These are phyloP conservation scores for Microchrysa polita DNA, from an alignment of 2,888 invertebrate genomes.

Conservation along the genomic window DNA sequence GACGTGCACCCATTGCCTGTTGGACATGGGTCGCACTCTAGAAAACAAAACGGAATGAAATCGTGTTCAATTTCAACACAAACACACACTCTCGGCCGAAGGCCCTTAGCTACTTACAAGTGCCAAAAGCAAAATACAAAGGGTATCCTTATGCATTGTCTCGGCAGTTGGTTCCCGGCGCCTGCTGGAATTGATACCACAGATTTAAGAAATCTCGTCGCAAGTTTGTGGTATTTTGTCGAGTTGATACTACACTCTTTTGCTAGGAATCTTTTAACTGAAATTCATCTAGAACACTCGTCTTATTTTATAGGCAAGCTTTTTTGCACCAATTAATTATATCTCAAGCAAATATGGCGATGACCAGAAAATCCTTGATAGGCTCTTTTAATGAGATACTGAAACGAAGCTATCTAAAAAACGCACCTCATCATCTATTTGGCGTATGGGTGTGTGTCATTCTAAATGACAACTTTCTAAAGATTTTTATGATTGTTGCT, in stretches of 20 bases:
- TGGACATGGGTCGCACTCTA: neutral
- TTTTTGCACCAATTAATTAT: constrained; percentile 27
- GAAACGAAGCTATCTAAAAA: neutral
- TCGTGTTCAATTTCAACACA: neutral
- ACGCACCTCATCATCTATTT: too few species aligned
- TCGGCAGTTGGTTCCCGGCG: neutral
- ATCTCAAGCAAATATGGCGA: constrained; percentile 11
- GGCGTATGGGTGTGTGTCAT: too few species aligned
- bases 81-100: neutral
- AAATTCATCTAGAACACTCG: constrained; percentile 32
- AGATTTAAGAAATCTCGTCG: neutral
- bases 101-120: constrained; percentile 16
- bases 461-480: too few species aligned
- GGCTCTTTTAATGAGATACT: constrained; percentile 11
- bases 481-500: too few species aligned
- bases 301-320: constrained; percentile 38
- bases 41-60: neutral
- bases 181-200: neutral
- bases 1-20: neutral
- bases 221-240: neutral
- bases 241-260: constrained; percentile 22
- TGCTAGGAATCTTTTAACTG: constrained; percentile 32
- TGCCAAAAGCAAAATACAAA: constrained; percentile 26
- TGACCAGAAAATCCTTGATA: constrained; percentile 9
- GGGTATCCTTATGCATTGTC: constrained; percentile 31